phyloP scores from a whole-genome alignment of 2,797 vertebrate genomes.

The Coregonus sp. region DNA sequence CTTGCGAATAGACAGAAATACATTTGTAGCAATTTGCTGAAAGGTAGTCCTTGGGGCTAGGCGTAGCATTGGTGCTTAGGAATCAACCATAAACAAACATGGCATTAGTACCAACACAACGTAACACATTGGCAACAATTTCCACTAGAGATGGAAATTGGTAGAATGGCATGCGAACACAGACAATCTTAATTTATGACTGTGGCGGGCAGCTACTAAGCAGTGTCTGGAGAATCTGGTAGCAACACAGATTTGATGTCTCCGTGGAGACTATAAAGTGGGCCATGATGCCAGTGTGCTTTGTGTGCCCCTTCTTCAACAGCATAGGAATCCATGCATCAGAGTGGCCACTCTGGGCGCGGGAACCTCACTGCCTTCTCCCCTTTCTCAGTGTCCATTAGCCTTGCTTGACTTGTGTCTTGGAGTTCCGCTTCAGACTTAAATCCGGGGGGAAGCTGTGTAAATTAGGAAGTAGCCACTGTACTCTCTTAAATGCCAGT shows the following conservation, averaged over 20 bases:
- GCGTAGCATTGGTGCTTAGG: neutral
- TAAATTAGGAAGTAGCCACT: too few relatives aligned
- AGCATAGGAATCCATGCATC: constrained; percentile 15
- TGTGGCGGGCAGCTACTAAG: neutral
- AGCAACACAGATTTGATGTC: constrained; percentile 22
- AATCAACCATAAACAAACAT: neutral
- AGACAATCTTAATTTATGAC: neutral
- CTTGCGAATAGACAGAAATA: neutral
- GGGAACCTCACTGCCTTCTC: neutral
- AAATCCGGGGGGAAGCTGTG: neutral
- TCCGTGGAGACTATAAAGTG: constrained; percentile 49
- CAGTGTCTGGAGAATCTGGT: constrained; percentile 27
- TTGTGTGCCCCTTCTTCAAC: constrained; percentile 6
- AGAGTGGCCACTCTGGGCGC: neutral
- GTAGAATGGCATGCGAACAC: neutral
- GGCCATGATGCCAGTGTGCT: constrained; percentile 68
- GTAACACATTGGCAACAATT: neutral
- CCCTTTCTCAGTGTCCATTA: neutral
- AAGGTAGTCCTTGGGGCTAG: neutral
- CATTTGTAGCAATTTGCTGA: neutral
- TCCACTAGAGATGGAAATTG: neutral
- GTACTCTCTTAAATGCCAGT: too few relatives aligned
- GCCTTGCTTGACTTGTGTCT: neutral
- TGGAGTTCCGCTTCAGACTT: neutral
- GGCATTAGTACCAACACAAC: neutral